Evolutionary conservation across 2,888 invertebrate species (phyloP).

Genomic region (Aplocera efformata): DNA sequence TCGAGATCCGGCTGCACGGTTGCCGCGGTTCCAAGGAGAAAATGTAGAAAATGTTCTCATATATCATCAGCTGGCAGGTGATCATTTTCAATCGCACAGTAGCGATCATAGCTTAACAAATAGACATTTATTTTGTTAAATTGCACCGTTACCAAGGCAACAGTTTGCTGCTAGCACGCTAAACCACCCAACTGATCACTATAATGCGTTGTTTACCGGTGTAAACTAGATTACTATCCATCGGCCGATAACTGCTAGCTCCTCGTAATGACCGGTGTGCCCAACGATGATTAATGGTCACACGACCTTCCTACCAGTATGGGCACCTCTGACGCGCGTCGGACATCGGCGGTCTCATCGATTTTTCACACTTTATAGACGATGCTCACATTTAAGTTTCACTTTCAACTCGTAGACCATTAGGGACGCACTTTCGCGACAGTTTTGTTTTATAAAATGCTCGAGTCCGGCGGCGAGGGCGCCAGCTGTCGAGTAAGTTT

Average conservation of each 20-base stretch:
- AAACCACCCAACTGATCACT: slow-evolving; percentile 33
- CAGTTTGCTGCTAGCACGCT: slow-evolving; percentile 48
- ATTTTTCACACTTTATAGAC: slow-evolving; percentile 54
- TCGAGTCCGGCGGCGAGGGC: slow-evolving; percentile 35
- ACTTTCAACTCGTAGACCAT: slow-evolving; percentile 59
- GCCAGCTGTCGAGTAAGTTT: slow-evolving; percentile 48
- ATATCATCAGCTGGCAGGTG: slow-evolving; percentile 74
- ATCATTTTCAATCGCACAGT: slow-evolving; percentile 51
- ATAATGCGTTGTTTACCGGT: slow-evolving; percentile 25
- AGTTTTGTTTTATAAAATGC: slow-evolving; percentile 34
- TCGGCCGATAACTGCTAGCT: slow-evolving; percentile 41
- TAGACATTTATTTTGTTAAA: slow-evolving; percentile 39
- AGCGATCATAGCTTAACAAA: slow-evolving; percentile 50
- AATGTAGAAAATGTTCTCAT: slow-evolving; percentile 74
- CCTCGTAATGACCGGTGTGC: slow-evolving; percentile 27
- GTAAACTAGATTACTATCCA: slow-evolving; percentile 6
- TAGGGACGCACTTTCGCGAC: slow-evolving; percentile 46
- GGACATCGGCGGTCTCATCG: slow-evolving; percentile 61
- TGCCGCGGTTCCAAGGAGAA: slow-evolving; percentile 41
- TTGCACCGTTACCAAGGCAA: slow-evolving; percentile 60
- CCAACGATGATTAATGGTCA: slow-evolving; percentile 55
- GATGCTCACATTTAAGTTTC: slow-evolving; percentile 56
- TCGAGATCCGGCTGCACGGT: slow-evolving; percentile 32
- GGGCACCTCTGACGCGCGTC: slow-evolving; percentile 51
- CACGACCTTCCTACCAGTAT: slow-evolving; percentile 57